Evolutionary conservation across 2,797 vertebrate species (phyloP).

Genomic region (Halcyon badia): DNA sequence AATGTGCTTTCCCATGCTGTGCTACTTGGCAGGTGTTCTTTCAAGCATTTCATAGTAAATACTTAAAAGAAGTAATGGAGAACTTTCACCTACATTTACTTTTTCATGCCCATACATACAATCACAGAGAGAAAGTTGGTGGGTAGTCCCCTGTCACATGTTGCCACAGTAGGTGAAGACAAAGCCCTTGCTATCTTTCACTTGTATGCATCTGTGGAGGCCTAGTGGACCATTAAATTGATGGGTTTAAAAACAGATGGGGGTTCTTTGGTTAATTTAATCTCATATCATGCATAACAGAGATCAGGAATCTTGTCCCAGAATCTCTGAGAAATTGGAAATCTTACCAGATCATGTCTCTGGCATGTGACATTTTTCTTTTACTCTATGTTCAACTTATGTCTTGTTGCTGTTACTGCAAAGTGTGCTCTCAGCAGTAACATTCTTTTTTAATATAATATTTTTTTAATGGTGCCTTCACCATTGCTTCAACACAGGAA

Average conservation of each 20-base stretch:
- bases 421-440: not conserved
- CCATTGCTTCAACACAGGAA: not conserved
- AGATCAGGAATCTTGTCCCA: not conserved
- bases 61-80: not conserved
- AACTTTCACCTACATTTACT: not conserved
- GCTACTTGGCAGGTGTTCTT: not conserved
- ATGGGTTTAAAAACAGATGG: not conserved
- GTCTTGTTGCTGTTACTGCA: not conserved
- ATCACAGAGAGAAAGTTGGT: not conserved
- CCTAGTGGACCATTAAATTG: not conserved
- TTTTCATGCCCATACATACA: not conserved
- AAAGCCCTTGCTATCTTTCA: not conserved
- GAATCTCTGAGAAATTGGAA: not conserved
- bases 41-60: not conserved
- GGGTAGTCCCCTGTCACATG: rapidly evolving
- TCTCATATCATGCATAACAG: not conserved
- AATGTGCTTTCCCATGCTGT: not conserved
- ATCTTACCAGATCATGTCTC: not conserved
- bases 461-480: not conserved
- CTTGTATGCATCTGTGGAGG: not conserved
- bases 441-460: not conserved
- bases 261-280: not conserved
- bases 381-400: not conserved
- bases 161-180: rapidly evolving
- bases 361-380: not conserved